Conservation (phyloP, 2,797 vertebrate species). For the Poeciliopsis infans region DNA sequence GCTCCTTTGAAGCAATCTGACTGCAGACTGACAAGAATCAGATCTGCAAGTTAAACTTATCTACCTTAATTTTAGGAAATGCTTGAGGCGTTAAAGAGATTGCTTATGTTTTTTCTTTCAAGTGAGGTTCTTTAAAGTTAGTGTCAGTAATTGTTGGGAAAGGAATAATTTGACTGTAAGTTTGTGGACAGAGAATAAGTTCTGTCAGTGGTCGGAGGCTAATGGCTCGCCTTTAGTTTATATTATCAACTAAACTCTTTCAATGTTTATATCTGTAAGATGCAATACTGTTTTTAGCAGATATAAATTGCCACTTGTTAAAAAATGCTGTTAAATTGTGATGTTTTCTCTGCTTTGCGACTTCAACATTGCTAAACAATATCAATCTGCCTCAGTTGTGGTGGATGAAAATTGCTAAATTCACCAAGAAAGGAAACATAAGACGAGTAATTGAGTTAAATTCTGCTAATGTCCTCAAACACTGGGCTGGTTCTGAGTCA, state of each 20-base stretch:
- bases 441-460: not conserved
- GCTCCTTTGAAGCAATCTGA: slow-evolving; percentile 15
- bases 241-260: not conserved
- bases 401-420: not conserved
- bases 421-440: not conserved
- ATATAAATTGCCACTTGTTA: not conserved
- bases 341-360: not conserved
- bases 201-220: not conserved
- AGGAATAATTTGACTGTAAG: not conserved
- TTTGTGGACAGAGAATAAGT: not conserved
- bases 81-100: slow-evolving; percentile 18
- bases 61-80: slow-evolving; percentile 38
- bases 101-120: not conserved
- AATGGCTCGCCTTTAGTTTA: not conserved
- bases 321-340: not conserved
- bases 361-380: not conserved
- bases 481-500: not conserved
- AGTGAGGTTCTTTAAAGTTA: not conserved
- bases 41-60: not conserved
- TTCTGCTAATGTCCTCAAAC: not conserved
- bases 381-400: not conserved
- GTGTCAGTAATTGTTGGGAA: not conserved
- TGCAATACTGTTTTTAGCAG: not conserved
- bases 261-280: not conserved
- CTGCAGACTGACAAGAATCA: not conserved